Evolutionary conservation across 2,797 vertebrate genomes (phyloP).

Genomic region (Hafferia zeledoni): DNA sequence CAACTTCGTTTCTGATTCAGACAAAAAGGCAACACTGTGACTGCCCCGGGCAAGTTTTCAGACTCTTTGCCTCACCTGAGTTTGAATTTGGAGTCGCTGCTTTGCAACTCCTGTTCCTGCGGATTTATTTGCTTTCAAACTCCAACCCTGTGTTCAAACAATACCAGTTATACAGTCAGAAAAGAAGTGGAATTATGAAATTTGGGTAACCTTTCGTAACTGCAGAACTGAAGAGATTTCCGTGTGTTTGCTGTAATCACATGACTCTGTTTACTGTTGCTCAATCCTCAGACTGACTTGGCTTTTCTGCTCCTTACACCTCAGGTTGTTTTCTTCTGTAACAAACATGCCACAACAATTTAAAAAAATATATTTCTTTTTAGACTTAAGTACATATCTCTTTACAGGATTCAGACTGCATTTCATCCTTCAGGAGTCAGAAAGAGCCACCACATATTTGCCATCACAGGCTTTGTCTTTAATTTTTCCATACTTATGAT

Average conservation of each 20-base stretch:
- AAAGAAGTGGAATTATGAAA: not conserved
- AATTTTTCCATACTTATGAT: not conserved
- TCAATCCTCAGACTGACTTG: not conserved
- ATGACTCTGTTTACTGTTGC: not conserved
- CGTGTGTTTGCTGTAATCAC: not conserved
- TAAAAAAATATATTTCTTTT: not conserved
- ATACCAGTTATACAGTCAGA: not conserved
- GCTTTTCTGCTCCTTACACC: not conserved
- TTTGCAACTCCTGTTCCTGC: not conserved
- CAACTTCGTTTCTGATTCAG: not conserved
- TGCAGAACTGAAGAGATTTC: not conserved
- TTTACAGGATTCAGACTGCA: not conserved
- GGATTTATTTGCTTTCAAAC: not conserved
- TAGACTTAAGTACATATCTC: not conserved
- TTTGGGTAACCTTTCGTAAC: not conserved
- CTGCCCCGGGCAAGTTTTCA: not conserved
- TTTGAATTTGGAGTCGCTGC: not conserved
- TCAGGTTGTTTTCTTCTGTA: not conserved
- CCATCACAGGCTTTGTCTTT: not conserved
- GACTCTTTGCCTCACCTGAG: not conserved
- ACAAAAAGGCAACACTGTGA: rapidly evolving
- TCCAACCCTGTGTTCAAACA: not conserved
- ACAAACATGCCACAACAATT: not conserved
- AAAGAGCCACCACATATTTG: not conserved
- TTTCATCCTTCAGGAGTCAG: not conserved